These are phyloP conservation scores for Subacronicta megacephala DNA, from an alignment of 2,888 invertebrate genomes.

Conservation along the genomic window DNA sequence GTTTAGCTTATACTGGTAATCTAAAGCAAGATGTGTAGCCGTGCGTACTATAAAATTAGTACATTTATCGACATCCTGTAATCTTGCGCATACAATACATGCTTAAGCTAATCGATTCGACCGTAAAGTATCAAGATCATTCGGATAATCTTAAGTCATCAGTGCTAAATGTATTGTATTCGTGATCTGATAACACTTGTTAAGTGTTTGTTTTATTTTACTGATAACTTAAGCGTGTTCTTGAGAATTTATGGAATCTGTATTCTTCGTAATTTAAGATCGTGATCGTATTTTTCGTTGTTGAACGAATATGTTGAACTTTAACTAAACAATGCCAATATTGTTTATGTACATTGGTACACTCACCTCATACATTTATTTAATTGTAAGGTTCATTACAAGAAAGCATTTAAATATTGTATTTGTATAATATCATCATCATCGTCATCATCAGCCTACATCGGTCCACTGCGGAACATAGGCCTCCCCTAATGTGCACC, in stretches of 20 bases:
- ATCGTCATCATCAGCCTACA: no score
- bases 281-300: neutral
- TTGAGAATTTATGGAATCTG: slow-evolving; percentile 2
- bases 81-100: slow-evolving; percentile 50
- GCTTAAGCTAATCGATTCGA: slow-evolving; percentile 38
- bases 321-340: no score
- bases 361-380: no score
- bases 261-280: neutral
- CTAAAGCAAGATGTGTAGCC: no score
- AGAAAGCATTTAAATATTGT: no score
- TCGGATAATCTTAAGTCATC: slow-evolving; percentile 34
- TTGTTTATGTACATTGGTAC: no score
- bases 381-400: no score
- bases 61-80: slow-evolving; percentile 57
- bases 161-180: slow-evolving; percentile 38
- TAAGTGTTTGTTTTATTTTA: slow-evolving; percentile 35
- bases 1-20: no score
- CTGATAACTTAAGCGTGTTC: slow-evolving; percentile 15
- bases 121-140: slow-evolving; percentile 29
- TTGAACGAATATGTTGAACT: no score
- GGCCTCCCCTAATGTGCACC: no score
- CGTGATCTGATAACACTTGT: slow-evolving; percentile 24
- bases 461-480: no score
- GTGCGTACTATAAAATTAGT: slow-evolving; percentile 38
- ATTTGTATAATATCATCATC: no score